Evolutionary conservation across 2,797 vertebrate species (phyloP).

Genomic region (Gobionotothen gibberifrons): DNA sequence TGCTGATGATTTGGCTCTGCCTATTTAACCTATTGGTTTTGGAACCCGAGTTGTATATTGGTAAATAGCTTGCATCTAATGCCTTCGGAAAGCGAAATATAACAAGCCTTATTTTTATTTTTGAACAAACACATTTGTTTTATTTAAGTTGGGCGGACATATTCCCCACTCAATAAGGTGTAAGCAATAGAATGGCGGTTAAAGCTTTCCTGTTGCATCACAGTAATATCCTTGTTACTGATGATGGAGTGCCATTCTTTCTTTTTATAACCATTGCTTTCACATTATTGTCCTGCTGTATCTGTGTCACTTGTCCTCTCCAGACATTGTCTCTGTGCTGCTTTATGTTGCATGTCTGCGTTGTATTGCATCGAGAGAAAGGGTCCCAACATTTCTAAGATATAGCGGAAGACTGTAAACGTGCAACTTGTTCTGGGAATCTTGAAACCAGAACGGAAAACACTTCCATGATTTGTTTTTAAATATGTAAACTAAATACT

Average conservation of each 20-base stretch:
- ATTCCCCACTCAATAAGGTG: neutral
- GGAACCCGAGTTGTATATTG: neutral
- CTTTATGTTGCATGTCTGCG: slow-evolving; percentile 60
- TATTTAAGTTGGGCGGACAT: neutral
- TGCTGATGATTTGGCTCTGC: neutral
- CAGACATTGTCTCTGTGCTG: slow-evolving; percentile 2
- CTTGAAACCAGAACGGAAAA: slow-evolving; percentile 13
- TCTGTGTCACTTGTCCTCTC: slow-evolving; percentile 31
- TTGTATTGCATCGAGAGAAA: slow-evolving; percentile 42
- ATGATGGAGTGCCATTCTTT: slow-evolving; percentile 19
- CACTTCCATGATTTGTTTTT: slow-evolving; percentile 10
- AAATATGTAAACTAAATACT: slow-evolving; percentile 13
- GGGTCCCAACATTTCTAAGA: slow-evolving; percentile 19
- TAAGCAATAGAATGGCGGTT: neutral
- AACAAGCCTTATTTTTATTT: slow-evolving; percentile 5
- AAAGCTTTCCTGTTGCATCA: neutral
- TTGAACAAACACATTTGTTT: slow-evolving; percentile 11
- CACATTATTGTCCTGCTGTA: slow-evolving; percentile 25
- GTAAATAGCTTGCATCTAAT: slow-evolving; percentile 2
- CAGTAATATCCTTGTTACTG: slow-evolving; percentile 11
- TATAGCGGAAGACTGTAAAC: slow-evolving; percentile 40
- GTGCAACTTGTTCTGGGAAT: slow-evolving; percentile 23
- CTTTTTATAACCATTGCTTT: slow-evolving; percentile 22
- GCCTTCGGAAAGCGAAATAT: neutral
- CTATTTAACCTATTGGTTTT: neutral